A percentile compares a stretch with the other conserved stretches of the same genome.
phyloP scores from a whole-genome alignment of 2,797 vertebrate genomes.

The Tadarida brasiliensis region DNA sequence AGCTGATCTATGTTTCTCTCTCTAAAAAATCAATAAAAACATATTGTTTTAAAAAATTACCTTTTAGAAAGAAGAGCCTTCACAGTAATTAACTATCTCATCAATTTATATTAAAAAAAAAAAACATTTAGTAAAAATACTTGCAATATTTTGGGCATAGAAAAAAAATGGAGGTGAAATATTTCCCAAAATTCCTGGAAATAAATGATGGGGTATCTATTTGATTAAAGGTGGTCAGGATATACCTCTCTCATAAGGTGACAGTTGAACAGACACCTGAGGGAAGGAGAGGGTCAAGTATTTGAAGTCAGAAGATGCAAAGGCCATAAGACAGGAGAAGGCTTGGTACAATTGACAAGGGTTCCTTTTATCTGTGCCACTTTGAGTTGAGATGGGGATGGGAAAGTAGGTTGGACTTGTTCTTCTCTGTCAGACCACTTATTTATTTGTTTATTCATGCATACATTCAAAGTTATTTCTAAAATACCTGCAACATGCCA shows the following conservation, averaged over 20 bases:
- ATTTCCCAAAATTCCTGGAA: neutral
- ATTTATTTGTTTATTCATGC: neutral
- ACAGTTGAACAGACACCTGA: neutral
- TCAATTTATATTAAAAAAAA: neutral
- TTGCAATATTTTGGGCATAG: neutral
- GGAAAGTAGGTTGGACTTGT: neutral
- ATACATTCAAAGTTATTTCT: neutral
- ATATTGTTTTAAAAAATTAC: too few relatives aligned
- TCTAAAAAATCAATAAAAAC: too few relatives aligned
- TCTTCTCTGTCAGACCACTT: neutral
- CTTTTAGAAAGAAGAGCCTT: neutral
- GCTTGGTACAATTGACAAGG: neutral
- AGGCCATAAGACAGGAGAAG: neutral
- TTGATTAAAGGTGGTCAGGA: neutral
- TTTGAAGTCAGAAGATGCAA: neutral
- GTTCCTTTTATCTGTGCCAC: neutral
- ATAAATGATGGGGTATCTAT: neutral
- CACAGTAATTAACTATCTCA: neutral
- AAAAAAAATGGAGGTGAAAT: slow-evolving; percentile 29
- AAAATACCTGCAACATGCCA: neutral
- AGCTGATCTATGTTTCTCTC: too few relatives aligned
- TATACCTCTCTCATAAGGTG: neutral
- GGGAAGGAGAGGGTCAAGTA: neutral
- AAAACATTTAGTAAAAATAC: neutral
- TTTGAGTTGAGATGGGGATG: neutral